Percentiles rank a stretch among this genome's conserved stretches.
phyloP scores from a whole-genome alignment of 1,140 invertebrate genomes.

The Anagrus nilaparvatae region DNA sequence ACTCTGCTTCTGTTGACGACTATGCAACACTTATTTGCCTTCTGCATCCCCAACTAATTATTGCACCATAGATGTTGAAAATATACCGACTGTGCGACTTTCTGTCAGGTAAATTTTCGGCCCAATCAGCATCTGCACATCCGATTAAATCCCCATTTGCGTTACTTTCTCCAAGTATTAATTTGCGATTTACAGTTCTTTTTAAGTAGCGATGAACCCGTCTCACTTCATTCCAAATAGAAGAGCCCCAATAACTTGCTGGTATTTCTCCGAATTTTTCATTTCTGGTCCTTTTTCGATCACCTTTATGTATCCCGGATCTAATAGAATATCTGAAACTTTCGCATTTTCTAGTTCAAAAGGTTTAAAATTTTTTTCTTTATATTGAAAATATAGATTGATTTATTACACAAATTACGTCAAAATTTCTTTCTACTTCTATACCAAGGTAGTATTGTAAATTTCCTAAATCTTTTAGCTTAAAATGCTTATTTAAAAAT shows the following conservation, averaged over 20 bases:
- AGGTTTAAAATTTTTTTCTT: conserved; percentile 15
- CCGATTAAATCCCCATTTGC: no score
- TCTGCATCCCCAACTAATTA: conserved; percentile 17
- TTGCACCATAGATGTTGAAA: conserved; percentile 4
- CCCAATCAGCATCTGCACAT: no score
- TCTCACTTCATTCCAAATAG: conserved; percentile 29
- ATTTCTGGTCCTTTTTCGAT: background rate
- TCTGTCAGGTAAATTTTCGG: no score
- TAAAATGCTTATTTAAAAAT: conserved; percentile 1
- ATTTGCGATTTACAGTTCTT: no score
- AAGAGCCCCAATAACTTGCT: conserved; percentile 26
- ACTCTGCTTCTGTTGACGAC: background rate
- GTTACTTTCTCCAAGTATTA: no score
- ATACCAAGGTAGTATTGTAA: conserved; percentile 3
- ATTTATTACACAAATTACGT: conserved; percentile 1
- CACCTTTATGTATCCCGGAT: background rate
- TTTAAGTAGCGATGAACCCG: conserved; percentile 26
- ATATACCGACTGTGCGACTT: no score
- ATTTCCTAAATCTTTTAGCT: conserved; percentile 7
- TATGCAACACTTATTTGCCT: conserved; percentile 16
- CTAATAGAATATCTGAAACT: conserved; percentile 3
- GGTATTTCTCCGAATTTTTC: conserved; percentile 12
- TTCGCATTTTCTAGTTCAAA: conserved; percentile 30
- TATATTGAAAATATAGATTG: conserved; percentile 5
- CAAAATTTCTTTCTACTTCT: conserved; percentile 13